phyloP scores from a whole-genome alignment of 2,113 vertebrate genomes.

The Cariama cristata region DNA sequence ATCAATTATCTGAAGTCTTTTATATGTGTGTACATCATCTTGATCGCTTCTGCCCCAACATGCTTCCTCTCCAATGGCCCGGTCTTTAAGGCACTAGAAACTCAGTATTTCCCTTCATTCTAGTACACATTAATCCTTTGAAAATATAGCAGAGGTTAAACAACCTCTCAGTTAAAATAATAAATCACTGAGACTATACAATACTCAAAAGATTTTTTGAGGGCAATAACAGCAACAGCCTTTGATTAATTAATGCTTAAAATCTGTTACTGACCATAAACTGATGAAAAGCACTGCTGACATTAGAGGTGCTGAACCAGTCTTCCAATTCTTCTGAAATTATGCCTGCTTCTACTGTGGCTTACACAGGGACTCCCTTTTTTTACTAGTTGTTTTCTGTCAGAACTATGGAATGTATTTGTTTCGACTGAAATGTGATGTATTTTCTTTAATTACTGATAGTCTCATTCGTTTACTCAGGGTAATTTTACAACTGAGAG shows the following conservation, averaged over 20 bases:
- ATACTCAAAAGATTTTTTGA: neutral
- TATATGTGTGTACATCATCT: accelerated
- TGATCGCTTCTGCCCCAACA: neutral
- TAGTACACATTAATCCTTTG: neutral
- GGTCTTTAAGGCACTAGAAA: neutral
- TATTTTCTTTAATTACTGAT: neutral
- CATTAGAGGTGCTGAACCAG: neutral
- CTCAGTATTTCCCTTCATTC: neutral
- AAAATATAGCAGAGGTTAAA: neutral
- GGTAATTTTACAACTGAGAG: neutral
- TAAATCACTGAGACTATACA: neutral
- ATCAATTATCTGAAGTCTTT: neutral
- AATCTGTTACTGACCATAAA: neutral
- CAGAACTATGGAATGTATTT: neutral
- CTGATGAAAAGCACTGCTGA: neutral
- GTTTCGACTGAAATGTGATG: neutral
- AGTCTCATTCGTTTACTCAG: neutral
- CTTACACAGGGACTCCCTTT: neutral
- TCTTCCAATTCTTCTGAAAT: neutral
- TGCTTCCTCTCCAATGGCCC: neutral
- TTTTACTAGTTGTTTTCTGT: neutral
- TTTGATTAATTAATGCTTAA: neutral
- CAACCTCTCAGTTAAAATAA: neutral
- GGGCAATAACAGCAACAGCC: neutral
- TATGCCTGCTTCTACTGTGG: neutral